Evolutionary conservation across 2,888 invertebrate species (phyloP).

Genomic region (Xanthorhoe spadicearia): DNA sequence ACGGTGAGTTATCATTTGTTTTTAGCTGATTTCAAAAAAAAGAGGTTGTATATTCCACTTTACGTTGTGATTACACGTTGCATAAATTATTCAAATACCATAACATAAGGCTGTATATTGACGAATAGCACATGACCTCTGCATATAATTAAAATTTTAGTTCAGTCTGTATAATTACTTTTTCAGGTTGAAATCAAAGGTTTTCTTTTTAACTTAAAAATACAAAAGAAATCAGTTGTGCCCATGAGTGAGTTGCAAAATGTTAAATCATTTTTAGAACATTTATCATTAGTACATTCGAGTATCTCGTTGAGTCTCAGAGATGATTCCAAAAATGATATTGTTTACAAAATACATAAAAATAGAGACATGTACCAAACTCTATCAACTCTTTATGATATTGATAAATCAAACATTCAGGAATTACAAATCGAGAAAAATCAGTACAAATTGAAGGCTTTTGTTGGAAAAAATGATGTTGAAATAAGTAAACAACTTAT

Average conservation of each 20-base stretch:
- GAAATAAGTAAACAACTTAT: constrained; percentile 77
- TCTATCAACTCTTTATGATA: constrained; percentile 66
- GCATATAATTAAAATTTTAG: no score
- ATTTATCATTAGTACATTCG: constrained; percentile 87
- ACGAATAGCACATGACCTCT: no score
- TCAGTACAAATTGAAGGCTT: constrained; percentile 82
- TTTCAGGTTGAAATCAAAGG: constrained; percentile 86
- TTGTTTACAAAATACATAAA: constrained; percentile 86
- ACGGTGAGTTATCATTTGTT: constrained; percentile 74
- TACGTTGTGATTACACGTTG: no score
- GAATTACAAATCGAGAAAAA: constrained; percentile 73
- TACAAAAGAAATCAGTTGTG: constrained; percentile 84
- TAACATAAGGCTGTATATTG: no score
- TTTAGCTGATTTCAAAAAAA: no score
- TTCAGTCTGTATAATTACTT: no score
- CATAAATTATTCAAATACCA: no score
- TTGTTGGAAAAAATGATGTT: constrained; percentile 74
- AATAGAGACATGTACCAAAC: constrained; percentile 81
- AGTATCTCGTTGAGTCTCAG: constrained; percentile 88
- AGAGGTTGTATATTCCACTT: no score
- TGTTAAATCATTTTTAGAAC: constrained; percentile 85
- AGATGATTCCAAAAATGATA: constrained; percentile 86
- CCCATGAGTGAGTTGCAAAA: constrained; percentile 83
- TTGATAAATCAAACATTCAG: constrained; percentile 65
- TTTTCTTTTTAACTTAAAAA: constrained; percentile 86